phyloP scores from a whole-genome alignment of 1,140 invertebrate genomes.

The Steinernema khuongi region DNA sequence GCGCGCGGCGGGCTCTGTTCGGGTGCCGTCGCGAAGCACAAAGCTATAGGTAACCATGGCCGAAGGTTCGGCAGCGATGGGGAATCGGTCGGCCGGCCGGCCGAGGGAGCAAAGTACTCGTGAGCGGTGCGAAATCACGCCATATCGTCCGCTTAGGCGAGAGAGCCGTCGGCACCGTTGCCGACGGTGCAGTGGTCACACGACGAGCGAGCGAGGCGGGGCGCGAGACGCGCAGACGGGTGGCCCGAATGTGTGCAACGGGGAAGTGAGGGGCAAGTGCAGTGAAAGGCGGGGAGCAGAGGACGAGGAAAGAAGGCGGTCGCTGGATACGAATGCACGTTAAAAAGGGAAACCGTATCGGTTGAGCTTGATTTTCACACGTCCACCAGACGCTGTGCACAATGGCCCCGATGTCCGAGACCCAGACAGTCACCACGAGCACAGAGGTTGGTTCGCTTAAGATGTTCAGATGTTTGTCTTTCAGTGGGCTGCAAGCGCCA shows the following conservation, averaged over 20 bases:
- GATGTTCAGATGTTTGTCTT: neutral
- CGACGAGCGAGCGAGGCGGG: neutral
- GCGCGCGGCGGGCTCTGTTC: no score
- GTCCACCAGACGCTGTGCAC: slow-evolving; percentile 4
- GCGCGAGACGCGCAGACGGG: neutral
- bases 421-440: neutral
- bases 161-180: neutral
- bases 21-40: no score
- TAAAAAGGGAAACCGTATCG: slow-evolving; percentile 15
- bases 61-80: neutral
- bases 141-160: neutral
- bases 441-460: neutral
- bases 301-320: neutral
- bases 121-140: slow-evolving; percentile 4
- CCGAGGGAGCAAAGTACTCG: slow-evolving; percentile 1
- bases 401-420: slow-evolving; percentile 3
- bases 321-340: neutral
- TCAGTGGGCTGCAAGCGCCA: neutral
- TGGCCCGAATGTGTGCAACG: slow-evolving; percentile 3
- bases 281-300: slow-evolving; percentile 1
- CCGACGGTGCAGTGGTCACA: neutral
- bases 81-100: neutral
- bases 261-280: neutral
- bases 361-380: slow-evolving; percentile 1
- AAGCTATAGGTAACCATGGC: neutral